Base-by-base conservation (phyloP, 2,888 invertebrate genomes). In the Ormyrus labotus region DNA sequence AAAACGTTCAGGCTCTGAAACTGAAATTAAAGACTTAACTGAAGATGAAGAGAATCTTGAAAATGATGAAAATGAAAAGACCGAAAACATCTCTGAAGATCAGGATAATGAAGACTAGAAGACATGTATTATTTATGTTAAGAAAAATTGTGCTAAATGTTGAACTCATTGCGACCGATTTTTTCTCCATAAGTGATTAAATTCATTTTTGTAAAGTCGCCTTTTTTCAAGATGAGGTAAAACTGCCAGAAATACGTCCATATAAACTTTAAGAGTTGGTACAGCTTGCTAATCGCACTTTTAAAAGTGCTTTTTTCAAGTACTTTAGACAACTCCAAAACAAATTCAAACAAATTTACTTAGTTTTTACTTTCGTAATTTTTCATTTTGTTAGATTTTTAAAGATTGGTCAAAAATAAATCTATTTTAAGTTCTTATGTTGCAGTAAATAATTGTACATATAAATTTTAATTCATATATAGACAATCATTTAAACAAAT, bases 81-180 rank as follows among this genome's bases (percentile, higher is more conserved):
- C 87, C 82, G 87, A 89, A 79, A 89, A 90, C 53, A 50, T 13
- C 83, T 88, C 88, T 53, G 88, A 89, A 58, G 87, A 89, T 78
- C 87, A 89, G 85, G 89, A 90, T 82, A 86, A 90, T 83, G 90
- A 90, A 84, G 90, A 90, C 85, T 90, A 89, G 84, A 34, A 34
- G 34, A 85, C 67, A 45, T 63, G 45, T 63, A 75, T 53, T 57
- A 34, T 63, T 57, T 71, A 60, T 45, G 55, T 61, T 48, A 58
- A 73, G 60, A 19, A 51, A 61, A 67, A 78, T 63, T 45, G 76
- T 64, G 64, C 74, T 77, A 72, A 67, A 64, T 34, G 60, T 73
- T 60, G 69, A 80, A 65, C 55, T 70, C 13, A 57, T 65, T 67
- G 77, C 73, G 77, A 82, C 77, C 77, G 60, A 70, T 47, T 73